Base-by-base conservation (phyloP, 2,113 vertebrate species). In the Dasypus novemcinctus region DNA sequence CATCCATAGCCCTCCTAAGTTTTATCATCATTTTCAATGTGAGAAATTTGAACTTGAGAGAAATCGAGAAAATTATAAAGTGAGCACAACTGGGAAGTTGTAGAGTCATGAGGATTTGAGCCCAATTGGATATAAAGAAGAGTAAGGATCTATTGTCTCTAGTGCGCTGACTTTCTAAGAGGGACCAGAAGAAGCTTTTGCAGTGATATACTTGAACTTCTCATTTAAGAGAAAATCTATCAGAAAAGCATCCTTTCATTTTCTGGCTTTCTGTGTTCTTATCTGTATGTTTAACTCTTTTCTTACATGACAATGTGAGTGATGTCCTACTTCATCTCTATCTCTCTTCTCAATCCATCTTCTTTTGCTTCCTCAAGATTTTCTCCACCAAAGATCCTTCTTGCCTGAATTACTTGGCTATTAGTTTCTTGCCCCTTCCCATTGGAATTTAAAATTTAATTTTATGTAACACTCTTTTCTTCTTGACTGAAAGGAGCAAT, bases 21-120 rank as follows among this genome's bases (percentile, higher is more conserved):
- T 74, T 46, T 92, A 95, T 79, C 43, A 80, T 84, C 29, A 29
- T 93, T 93, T 64, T 57, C 75, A 87, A 93, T 59, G 71, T 2
- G 11, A 81, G 7, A 2, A 90, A 75, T 5, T 80, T 61, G n/a
- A 89, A 1, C 2, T 61, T 25, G 74, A 29, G n/a, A 85, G 61
- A 59, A 76, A 49, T 25, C 54, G 69, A 72, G 29, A 17, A 29
- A 41, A 23, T 64, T 17, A 64, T 33, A 27, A 87, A 93, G 64
- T 15, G 7, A 17, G 4, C 7, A 66, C 13, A 78, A 31, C 0
- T 85, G 33, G 33, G 49, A 41, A 93, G 49, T 27, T 46, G 2
- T 33, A 63, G 21, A 90, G 21, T 0, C 12, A 17, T 0, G 13
- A 49, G 27, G n/a, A 49, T 90, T 4, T 49, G 31, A 83, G 64